Conservation (phyloP, 2,113 vertebrate genomes). For the Lepisosteus osseus region DNA sequence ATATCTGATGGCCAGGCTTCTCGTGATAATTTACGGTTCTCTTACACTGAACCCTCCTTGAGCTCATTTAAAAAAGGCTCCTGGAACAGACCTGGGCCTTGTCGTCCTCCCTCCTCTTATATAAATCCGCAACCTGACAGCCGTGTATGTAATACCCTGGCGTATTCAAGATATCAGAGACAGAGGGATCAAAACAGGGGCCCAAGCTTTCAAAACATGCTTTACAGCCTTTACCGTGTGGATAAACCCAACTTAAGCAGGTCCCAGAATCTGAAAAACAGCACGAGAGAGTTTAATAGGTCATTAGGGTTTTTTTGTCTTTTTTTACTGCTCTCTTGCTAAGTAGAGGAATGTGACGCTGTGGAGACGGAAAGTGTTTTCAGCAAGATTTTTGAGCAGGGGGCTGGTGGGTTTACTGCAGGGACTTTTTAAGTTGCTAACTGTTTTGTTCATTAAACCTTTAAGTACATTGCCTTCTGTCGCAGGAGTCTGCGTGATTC, state of each 20-base stretch:
- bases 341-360: no score
- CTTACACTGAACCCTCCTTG: neutral
- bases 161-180: neutral
- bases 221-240: constrained; percentile 1
- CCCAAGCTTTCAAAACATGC: constrained; percentile 9
- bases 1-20: constrained; percentile 19
- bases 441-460: constrained; percentile 52
- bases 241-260: neutral
- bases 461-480: constrained; percentile 33
- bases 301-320: no score
- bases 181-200: constrained; percentile 5
- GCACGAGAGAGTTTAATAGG: no score
- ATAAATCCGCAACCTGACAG: constrained; percentile 20
- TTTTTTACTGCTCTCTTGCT: no score
- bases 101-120: constrained; percentile 9
- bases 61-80: constrained; percentile 16
- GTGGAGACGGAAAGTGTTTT: no score
- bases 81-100: constrained; percentile 13
- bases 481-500: constrained; percentile 28
- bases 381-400: constrained; percentile 21
- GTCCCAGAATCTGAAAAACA: neutral
- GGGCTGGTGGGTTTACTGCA: constrained; percentile 32
- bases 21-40: constrained; percentile 12
- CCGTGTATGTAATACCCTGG: constrained; percentile 8
- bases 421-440: constrained; percentile 40